Conservation (phyloP, 2,113 vertebrate species). For the Odocoileus hemionus region DNA sequence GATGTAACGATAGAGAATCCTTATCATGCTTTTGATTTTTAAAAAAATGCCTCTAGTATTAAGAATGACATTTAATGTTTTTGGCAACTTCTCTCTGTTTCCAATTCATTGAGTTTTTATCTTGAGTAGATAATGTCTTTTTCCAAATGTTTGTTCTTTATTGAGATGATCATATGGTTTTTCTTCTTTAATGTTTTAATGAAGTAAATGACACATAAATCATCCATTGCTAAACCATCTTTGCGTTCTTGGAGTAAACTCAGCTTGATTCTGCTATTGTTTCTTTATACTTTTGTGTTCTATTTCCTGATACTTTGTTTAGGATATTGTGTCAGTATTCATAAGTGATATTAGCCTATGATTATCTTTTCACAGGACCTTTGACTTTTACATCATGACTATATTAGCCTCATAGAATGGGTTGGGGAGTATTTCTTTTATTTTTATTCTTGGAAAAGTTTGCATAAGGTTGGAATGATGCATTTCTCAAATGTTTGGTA, state of each 20-base stretch:
- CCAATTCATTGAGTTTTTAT: background rate
- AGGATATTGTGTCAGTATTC: background rate
- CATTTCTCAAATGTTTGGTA: background rate
- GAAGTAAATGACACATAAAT: background rate
- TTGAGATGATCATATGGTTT: background rate
- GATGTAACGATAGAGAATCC: background rate
- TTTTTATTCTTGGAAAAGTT: constrained; percentile 1
- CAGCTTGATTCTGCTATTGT: background rate
- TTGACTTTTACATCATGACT: background rate
- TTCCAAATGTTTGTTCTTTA: background rate
- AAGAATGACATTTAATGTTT: background rate
- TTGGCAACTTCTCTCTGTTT: background rate
- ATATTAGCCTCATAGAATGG: background rate
- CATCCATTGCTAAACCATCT: background rate
- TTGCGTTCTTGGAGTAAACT: background rate
- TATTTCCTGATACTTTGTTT: background rate
- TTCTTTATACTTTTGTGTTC: background rate
- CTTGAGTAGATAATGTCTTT: background rate
- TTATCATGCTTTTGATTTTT: background rate
- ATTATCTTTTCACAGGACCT: background rate
- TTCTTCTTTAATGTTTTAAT: constrained; percentile 17
- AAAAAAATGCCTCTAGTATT: background rate
- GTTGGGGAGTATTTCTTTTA: background rate
- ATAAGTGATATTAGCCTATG: background rate
- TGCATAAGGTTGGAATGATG: background rate